A percentile compares a stretch with the other conserved stretches of the same genome.
Evolutionary conservation across 2,113 vertebrate species (phyloP).

Genomic region (Chamaea fasciata): DNA sequence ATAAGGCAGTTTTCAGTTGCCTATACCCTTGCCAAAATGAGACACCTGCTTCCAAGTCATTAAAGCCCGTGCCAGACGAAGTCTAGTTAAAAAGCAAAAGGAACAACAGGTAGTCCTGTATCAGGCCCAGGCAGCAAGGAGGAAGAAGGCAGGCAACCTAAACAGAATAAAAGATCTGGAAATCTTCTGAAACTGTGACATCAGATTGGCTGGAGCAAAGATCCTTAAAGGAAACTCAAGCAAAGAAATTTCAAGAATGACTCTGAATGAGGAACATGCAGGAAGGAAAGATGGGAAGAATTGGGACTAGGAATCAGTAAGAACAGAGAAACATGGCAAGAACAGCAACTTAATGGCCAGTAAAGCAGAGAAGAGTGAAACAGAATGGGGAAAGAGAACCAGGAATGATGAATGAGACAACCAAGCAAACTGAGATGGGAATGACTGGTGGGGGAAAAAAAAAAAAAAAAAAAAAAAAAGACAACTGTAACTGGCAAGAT

Average conservation of each 20-base stretch:
- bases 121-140: neutral
- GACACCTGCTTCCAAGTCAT: neutral
- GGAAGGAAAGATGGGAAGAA: neutral
- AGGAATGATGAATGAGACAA: fast-evolving
- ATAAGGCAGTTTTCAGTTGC: neutral
- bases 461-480: neutral
- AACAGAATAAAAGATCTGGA: neutral
- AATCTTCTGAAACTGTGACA: neutral
- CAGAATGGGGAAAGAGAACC: neutral
- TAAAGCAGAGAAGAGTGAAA: neutral
- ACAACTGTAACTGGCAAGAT: neutral
- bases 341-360: neutral
- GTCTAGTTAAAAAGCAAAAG: neutral
- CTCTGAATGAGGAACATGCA: neutral
- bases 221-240: neutral
- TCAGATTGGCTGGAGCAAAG: neutral
- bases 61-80: neutral
- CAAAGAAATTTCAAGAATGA: neutral
- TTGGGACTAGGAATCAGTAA: neutral
- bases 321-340: neutral
- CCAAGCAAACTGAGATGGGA: neutral
- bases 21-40: neutral
- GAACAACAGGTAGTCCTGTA: neutral
- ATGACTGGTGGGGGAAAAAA: neutral
- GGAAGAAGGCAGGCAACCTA: neutral